Evolutionary conservation across 1,140 invertebrate species (phyloP), one percentile per base, ranked within the genome.

Genomic region (Glomeris maerens): DNA sequence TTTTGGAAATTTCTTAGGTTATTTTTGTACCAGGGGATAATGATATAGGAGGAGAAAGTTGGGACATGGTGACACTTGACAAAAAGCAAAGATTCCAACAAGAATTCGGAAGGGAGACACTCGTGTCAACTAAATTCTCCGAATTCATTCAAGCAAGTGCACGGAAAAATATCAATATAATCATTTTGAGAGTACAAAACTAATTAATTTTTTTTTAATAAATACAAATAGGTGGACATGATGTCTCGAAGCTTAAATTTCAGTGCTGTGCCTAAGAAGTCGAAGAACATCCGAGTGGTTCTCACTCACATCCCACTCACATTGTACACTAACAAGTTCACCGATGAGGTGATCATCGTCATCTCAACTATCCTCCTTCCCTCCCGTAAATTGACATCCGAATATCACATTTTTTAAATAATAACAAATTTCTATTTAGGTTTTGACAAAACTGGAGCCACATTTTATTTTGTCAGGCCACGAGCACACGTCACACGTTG

Each of bases 21-120:
- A 53, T 59, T 54, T 27, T 48, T 49, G 52, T 94, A 52, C 85
- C 89, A 29, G 91, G 91, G 20, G 91, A 96, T 64, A 95, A 95
- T 71, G 90, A 96, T 63, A 88, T 95, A 57, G 91, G 90, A 22
- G 90, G 90, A 23, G 90, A 96, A 68, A 78, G 61, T 1, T 55
- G 76, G 60, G 83, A 90, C 65, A 68, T 72, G 51, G 76, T 91
- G 31, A 81, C 78, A 36, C 59, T 68, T 27, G 69, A 77, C 39
- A 88, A 89, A 68, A 64, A 85, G 21, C 68, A 75, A 26, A 75
- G 84, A 63, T 96, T 91, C 67, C 76, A 83, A 55, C 74, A 75
- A 58, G 74, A 80, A 50, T 92, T 86, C 65, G 72, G 73, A 40
- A 78, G 81, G 55, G 72, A 79, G 10, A 50, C 55, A 25, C 60